phyloP scores from a whole-genome alignment of 2,888 invertebrate genomes.

The Osedax frankpressi region DNA sequence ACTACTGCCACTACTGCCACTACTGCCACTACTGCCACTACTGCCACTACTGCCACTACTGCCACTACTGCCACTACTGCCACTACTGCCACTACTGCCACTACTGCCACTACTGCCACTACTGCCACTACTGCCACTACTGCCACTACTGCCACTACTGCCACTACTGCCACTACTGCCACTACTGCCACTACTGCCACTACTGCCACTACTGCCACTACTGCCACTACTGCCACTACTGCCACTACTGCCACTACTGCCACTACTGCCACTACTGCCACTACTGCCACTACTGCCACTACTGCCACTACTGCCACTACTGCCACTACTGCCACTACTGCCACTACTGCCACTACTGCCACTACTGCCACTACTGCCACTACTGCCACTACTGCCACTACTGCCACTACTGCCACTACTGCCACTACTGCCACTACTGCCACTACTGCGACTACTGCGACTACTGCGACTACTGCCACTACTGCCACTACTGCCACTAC shows the following conservation, averaged over 20 bases:
- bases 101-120: background rate
- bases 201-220: background rate
- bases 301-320: background rate
- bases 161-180: background rate
- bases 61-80: constrained; percentile 20
- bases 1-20: constrained; percentile 6
- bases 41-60: constrained; percentile 7
- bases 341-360: background rate
- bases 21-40: constrained; percentile 6
- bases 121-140: background rate
- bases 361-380: background rate
- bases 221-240: background rate
- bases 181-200: background rate
- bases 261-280: background rate
- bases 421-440: background rate
- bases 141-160: background rate
- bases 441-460: background rate
- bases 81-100: constrained; percentile 22
- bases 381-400: background rate
- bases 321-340: background rate
- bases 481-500: background rate
- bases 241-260: background rate
- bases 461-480: background rate
- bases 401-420: background rate
- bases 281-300: background rate